A percentile compares a stretch with the other conserved stretches of the same genome.
phyloP scores from a whole-genome alignment of 2,113 vertebrate species.

The Spermophilus dauricus region DNA sequence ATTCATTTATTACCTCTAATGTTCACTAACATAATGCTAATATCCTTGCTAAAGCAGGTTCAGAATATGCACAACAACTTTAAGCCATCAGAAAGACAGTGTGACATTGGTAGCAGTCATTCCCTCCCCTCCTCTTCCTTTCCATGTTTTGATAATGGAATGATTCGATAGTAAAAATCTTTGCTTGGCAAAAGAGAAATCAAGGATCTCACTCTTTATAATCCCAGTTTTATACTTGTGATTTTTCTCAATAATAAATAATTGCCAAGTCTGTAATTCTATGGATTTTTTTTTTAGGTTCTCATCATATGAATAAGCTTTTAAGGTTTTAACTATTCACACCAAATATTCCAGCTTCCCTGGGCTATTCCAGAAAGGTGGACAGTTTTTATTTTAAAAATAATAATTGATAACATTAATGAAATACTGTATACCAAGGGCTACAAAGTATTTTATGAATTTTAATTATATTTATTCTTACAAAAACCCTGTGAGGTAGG shows the following conservation, averaged over 20 bases:
- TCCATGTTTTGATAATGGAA: neutral
- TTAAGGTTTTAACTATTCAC: neutral
- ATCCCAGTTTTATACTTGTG: constrained; percentile 7
- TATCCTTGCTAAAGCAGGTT: neutral
- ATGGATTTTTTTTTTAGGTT: neutral
- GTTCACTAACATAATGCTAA: neutral
- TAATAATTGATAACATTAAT: neutral
- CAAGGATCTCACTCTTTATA: neutral
- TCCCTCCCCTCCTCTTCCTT: neutral
- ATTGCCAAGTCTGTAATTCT: neutral
- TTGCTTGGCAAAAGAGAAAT: neutral
- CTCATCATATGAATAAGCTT: neutral
- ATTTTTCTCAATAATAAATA: neutral
- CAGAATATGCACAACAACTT: neutral
- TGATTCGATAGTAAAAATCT: neutral
- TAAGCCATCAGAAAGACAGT: neutral
- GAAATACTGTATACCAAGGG: neutral
- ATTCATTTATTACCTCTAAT: neutral
- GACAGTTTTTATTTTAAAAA: neutral
- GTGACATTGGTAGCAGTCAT: neutral
- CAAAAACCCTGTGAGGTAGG: neutral
- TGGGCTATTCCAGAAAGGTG: neutral
- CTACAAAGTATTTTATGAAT: neutral
- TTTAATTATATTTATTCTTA: neutral
- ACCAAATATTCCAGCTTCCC: neutral